Conservation (phyloP, 2,888 invertebrate genomes). For the Drosophila tripunctata region DNA sequence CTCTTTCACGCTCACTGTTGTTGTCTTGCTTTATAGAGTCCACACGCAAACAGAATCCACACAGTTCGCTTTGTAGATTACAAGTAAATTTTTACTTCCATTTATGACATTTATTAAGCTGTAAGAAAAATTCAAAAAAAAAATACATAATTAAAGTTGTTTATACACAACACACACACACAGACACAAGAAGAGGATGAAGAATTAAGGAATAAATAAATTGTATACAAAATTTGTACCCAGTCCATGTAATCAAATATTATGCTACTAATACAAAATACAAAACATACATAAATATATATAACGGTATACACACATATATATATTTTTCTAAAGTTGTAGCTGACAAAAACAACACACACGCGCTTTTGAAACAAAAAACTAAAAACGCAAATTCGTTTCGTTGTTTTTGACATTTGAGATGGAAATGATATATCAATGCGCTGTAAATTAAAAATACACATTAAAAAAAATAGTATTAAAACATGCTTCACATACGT, state of each 20-base stretch:
- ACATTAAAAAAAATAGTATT: conserved; percentile 68
- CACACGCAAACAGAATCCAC: conserved; percentile 11
- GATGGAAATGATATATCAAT: conserved; percentile 62
- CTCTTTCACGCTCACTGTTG: background rate
- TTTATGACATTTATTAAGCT: conserved; percentile 59
- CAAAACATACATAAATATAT: conserved; percentile 43
- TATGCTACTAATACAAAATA: conserved; percentile 64
- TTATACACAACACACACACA: conserved; percentile 39
- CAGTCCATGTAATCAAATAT: conserved; percentile 77
- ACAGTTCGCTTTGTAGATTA: conserved; percentile 36
- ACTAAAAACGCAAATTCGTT: conserved; percentile 31
- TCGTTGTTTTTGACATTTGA: conserved; percentile 56
- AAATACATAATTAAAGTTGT: conserved; percentile 32
- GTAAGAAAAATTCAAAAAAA: conserved; percentile 46
- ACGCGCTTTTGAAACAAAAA: conserved; percentile 55
- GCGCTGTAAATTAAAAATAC: conserved; percentile 76
- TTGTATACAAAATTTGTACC: conserved; percentile 76
- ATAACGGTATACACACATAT: conserved; percentile 56
- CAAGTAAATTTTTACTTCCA: conserved; percentile 73
- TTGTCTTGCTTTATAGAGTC: background rate
- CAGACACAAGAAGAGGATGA: background rate
- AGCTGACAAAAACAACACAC: conserved; percentile 34
- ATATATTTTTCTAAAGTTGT: conserved; percentile 75
- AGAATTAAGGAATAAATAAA: conserved; percentile 35
- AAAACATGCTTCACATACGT: conserved; percentile 46